Base-by-base conservation (phyloP, 2,113 vertebrate species). In the Chunga burmeisteri region DNA sequence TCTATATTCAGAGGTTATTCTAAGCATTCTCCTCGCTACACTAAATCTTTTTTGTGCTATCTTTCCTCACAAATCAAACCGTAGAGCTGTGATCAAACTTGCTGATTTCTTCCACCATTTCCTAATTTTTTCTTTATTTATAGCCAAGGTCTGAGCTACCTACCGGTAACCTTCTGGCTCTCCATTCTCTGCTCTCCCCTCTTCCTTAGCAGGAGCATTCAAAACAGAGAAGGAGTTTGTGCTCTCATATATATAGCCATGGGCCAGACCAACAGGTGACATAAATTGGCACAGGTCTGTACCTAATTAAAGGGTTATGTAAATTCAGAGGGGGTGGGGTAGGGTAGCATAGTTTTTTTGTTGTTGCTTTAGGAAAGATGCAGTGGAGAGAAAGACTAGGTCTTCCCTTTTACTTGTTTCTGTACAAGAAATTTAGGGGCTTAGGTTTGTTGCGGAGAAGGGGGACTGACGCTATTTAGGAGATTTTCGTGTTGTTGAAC, bases 381-480 rank as follows among this genome's bases (percentile, higher is more conserved):
- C 0, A 0, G 6, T 9, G 36, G 7, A 16, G 3, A 62, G 14
- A 36, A 59, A 53, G 10, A 11, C 5, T 32, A 11, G 7, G 1
- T 42, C 3, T 75, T 59, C 8, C 1, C 4, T 49, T 81, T 42
- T 32, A 6, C 61, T 52, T 81, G 22, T 47, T 68, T 29, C 27
- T 59, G 3, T 26, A 30, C 63, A 16, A 68, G 32, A 81, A 70
- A 36, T 36, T 14, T 14, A 29, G 22, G 2, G 9, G 38, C 38
- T 38, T 38, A 38, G 38, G 38, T 38, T 38, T 38, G 38, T 38
- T 38, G 38, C 38, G 38, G 38, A 9, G 38, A 38, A 38, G 38
- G 38, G 38, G 38, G 38, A 38, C 38, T 38, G 38, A 38, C 38
- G 7, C 7, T 27, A 1, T 25, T 84, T 52, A 7, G 2, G 40